Percentiles rank a stretch among this genome's conserved stretches.
Evolutionary conservation across 2,113 vertebrate species (phyloP).

Genomic region (Poeciliopsis retropinna): DNA sequence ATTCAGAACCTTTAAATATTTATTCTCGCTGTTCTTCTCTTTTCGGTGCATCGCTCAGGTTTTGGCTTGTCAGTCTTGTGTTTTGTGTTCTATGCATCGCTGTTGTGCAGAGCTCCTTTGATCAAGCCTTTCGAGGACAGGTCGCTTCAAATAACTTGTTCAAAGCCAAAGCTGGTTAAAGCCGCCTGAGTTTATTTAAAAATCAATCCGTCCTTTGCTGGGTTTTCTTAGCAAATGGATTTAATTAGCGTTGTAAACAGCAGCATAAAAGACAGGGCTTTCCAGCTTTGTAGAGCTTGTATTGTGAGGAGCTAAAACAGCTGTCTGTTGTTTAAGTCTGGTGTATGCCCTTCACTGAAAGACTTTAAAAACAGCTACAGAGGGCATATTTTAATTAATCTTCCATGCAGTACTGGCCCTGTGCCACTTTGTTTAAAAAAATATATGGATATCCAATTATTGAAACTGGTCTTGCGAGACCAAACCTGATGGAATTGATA

Average conservation of each 20-base stretch:
- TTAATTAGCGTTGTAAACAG: constrained; percentile 49
- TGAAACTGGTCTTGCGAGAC: constrained; percentile 54
- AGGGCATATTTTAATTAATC: constrained; percentile 19
- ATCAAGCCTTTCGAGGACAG: constrained; percentile 11
- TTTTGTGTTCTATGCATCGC: not conserved
- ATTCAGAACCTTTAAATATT: constrained; percentile 8
- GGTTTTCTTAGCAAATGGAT: constrained; percentile 34
- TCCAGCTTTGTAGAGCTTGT: constrained; percentile 5
- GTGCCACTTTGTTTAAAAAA: constrained; percentile 45
- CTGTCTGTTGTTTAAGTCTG: constrained; percentile 9
- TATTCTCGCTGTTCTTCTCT: constrained; percentile 13
- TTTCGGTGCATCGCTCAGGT: not conserved
- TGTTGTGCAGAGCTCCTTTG: constrained; percentile 35
- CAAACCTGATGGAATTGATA: constrained; percentile 35
- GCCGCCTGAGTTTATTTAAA: constrained; percentile 29
- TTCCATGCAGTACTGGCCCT: constrained; percentile 26
- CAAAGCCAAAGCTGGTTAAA: constrained; percentile 36
- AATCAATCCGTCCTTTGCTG: constrained; percentile 18
- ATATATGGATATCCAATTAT: constrained; percentile 54
- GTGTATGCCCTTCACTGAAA: constrained; percentile 7
- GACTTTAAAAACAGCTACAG: constrained; percentile 21
- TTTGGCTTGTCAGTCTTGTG: constrained; percentile 12
- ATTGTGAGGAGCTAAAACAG: not conserved
- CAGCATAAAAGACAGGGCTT: constrained; percentile 26
- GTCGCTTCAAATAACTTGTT: constrained; percentile 40